Base-by-base conservation (phyloP, 1,140 invertebrate species). In the Drosophila mojavensis region DNA sequence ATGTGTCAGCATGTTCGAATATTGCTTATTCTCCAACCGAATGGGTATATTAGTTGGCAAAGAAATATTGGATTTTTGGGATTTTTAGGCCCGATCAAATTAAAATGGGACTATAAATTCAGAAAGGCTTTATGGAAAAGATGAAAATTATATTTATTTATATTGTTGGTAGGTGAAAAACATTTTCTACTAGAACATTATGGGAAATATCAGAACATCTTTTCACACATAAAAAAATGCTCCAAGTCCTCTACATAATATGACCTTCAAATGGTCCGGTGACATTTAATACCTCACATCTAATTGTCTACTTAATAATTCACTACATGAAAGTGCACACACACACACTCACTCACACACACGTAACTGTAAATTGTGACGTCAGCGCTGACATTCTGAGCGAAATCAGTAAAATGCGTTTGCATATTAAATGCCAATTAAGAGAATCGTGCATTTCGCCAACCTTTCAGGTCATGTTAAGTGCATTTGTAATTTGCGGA, bases 341-440 rank as follows among this genome's bases (percentile, higher is more conserved):
- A 39, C 41, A 28, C 24, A 30, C 17, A 15, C 41, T 17, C 24
- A 20, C 17, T 11, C 41, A 39, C 24, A 30, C 26, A n/a, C 41
- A 39, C 26, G 4, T 24, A 10, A 53, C 51, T 61, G 9, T 17
- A 17, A 47, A 17, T 3, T 47, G n/a, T 47, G 65, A 68, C 47
- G 47, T 68, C 36, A 68, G 33, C 10, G 26, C 15, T 47, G 43
- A 17, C 5, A 33, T 50, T 55, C 45, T 30, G n/a, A 28, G 20
- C 48, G 56, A 30, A 30, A 17, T 5, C n/a, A 2, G 24, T 45
- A 4, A 26, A 62, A 51, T 50, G 28, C 28, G 15, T 62, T 50
- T 51, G 30, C 60, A 62, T 62, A 26, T 15, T 39, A 36, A 51
- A 62, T 62, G 17, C 30, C 47, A 36, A 26, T 39, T n/a, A 24